These are phyloP conservation scores for Halisarca cf. caerulea DNA, from an alignment of 37 sponge, comb jelly and placozoan species.

Conservation along the genomic window DNA sequence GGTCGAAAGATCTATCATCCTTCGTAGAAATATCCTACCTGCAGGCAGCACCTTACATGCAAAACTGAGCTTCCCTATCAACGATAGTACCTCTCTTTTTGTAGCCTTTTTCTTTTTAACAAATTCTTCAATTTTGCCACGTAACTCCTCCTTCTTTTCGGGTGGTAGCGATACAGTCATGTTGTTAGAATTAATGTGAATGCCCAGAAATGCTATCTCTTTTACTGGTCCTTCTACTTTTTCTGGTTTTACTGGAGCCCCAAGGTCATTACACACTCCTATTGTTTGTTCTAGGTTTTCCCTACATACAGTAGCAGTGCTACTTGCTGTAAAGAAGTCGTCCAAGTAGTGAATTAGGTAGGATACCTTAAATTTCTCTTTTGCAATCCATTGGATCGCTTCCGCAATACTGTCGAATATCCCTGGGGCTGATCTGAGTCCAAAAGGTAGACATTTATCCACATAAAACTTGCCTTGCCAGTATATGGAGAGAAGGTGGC, in stretches of 20 bases:
- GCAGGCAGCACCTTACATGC: not conserved
- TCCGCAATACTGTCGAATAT: constrained; percentile 1
- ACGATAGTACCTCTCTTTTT: not conserved
- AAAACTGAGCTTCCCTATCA: not conserved
- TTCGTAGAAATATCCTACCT: not conserved
- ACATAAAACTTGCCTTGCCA: constrained; percentile 32
- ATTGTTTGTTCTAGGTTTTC: not conserved
- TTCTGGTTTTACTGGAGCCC: constrained; percentile 7
- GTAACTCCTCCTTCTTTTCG: not conserved
- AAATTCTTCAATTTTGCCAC: not conserved
- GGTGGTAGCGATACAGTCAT: not conserved
- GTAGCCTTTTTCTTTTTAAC: not conserved
- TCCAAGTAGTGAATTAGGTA: constrained; percentile 24
- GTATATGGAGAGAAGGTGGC: constrained; percentile 9
- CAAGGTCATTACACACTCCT: not conserved
- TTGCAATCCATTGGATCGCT: not conserved
- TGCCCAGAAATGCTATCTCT: constrained; percentile 22
- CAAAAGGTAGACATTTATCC: constrained; percentile 23
- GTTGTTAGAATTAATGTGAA: not conserved
- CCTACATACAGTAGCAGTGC: not conserved
- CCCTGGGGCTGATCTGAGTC: constrained; percentile 16
- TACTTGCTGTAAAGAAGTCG: not conserved
- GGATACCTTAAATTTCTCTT: not conserved
- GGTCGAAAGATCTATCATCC: not conserved
- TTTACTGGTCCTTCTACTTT: constrained; percentile 25